Base-by-base conservation (phyloP, 2,113 vertebrate species). In the Puma concolor region DNA sequence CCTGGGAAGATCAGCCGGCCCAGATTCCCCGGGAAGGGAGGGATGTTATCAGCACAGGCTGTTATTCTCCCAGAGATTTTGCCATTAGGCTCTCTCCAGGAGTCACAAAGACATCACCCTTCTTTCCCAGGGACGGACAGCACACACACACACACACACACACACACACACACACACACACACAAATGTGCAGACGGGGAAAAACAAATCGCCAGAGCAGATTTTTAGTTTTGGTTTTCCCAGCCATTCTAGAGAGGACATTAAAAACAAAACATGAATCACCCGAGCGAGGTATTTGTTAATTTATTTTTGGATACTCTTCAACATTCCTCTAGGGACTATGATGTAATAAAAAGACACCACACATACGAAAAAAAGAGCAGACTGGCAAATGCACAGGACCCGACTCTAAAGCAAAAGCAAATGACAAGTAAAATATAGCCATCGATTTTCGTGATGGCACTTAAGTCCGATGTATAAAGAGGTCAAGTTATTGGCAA, bases 11-110 rank as follows among this genome's bases (percentile, higher is more conserved):
- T 96, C 95, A 97, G 44, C 95, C 93, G 19, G 50, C 88, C 97
- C 93, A 0, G 1, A 93, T 96, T 95, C 92, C 81, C 97, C 95
- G 88, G 81, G 90, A 69, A 93, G 95, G 97, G 88, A 97, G 66
- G 23, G 6, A 50, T 31, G 81, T 96, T 98, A 87, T 97, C 98
- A 95, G 94, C 96, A 95, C 96, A 95, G 41, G 5, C 91, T 97
- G 66, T 97, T 94, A 76, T 86, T 33, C 86, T 94, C 93, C 94
- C 89, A 76, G n/a, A 96, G 92, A 88, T 69, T 92, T 97, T 17
- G 76, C 91, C 94, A 71, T 97, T 90, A 96, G 81, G 1, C 83
- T 96, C 91, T 95, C 94, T 96, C 90, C 38, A 4, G 97, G 95
- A 94, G 63, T 92, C 97, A 86, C 92, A 90, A 95, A 98, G 48